phyloP scores from a whole-genome alignment of 2,797 vertebrate genomes.

The Limosa lapponica region DNA sequence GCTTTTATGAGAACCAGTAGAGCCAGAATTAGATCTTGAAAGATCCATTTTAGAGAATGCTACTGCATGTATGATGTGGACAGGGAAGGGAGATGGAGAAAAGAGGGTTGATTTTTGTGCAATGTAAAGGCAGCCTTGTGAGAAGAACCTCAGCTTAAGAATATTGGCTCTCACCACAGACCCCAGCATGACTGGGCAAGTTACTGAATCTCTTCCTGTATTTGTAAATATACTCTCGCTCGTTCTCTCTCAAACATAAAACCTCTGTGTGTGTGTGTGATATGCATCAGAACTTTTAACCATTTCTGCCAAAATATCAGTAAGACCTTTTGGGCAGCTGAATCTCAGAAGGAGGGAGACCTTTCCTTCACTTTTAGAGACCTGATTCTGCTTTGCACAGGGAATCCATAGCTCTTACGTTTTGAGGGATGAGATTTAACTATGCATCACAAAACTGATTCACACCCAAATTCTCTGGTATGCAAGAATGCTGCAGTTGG shows the following conservation, averaged over 20 bases:
- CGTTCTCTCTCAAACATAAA: not conserved
- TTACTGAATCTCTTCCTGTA: not conserved
- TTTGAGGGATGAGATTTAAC: not conserved
- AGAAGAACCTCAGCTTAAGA: not conserved
- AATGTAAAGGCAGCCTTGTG: not conserved
- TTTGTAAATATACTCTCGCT: not conserved
- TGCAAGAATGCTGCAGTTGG: not conserved
- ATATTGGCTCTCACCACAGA: not conserved
- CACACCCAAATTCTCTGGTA: not conserved
- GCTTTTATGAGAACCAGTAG: not conserved
- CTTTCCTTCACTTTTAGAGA: not conserved
- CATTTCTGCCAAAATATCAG: not conserved
- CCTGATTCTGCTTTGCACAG: not conserved
- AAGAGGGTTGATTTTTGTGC: not conserved
- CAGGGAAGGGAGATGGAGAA: not conserved
- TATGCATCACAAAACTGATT: not conserved
- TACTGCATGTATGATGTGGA: not conserved
- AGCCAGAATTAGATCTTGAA: not conserved
- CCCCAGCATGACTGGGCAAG: not conserved
- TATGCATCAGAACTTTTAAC: not conserved
- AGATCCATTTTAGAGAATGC: not conserved
- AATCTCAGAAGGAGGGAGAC: not conserved
- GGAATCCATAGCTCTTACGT: accelerated
- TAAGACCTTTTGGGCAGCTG: not conserved
- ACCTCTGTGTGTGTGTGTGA: not conserved